Evolutionary conservation across 2,797 vertebrate genomes (phyloP), one percentile per base, ranked within the genome.

Genomic region (Hephaestus fuliginosus): DNA sequence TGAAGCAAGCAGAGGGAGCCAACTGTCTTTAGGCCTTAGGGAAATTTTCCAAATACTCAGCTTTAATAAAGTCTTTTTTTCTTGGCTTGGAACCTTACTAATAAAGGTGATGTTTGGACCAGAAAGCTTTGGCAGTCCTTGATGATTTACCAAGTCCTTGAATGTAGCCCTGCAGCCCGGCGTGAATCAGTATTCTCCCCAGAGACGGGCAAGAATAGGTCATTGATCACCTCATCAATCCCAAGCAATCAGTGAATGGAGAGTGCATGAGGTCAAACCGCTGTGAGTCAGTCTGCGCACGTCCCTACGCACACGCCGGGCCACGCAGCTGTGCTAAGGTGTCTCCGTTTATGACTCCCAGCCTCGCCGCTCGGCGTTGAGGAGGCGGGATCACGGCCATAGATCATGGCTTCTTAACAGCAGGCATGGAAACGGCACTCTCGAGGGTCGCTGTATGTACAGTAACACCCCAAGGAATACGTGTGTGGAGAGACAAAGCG

Each of bases 191-290:
- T 77, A 78, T 77, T 73, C 82, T 73, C 80, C 56, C 43, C 65
- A 8, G 74, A 48, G 65, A 65, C 20, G 0, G 67, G 82, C 73
- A 57, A 66, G 87, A 86, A 83, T 76, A 87, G 81, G 78, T 67
- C 85, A 93, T 87, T 69, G 89, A 92, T 91, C 84, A 80, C 74
- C 76, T 78, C 81, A 82, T 93, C 91, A 87, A 84, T 88, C 60
- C 51, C 41, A 30, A 69, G 72, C 75, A 84, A 86, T 86, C 86
- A 83, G 76, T 41, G 52, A 76, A 63, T 52, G 49, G 76, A 70
- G 64, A 18, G 4, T 18, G 76, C 5, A 15, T 60, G 72, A 80
- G 85, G 80, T 80, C 81, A 86, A 60, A 69, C 14, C 4, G 14
- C 58, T 43, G 65, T 3, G 73, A 56, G 69, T 44, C 46, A 8